Conservation (phyloP, 2,888 invertebrate genomes). For the Priocnemis perturbator region DNA sequence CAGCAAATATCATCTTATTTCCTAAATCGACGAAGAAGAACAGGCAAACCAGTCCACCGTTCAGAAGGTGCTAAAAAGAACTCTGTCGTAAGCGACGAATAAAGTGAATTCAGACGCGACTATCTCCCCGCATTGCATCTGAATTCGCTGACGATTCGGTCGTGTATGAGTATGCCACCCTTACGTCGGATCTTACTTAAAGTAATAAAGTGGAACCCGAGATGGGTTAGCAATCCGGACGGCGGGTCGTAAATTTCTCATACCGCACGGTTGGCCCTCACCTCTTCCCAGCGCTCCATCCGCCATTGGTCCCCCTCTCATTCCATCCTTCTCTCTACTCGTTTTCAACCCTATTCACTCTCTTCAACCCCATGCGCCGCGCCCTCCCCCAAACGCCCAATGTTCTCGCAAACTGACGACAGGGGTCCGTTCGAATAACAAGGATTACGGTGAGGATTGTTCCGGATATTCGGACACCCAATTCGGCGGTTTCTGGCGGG, state of each 20-base stretch:
- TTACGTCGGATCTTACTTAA: conserved; percentile 53
- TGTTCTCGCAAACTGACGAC: conserved; percentile 47
- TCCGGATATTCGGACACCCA: conserved; percentile 36
- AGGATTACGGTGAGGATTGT: conserved; percentile 52
- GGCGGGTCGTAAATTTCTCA: conserved; percentile 60
- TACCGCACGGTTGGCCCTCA: conserved; percentile 34
- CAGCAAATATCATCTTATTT: no score
- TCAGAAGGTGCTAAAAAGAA: no score
- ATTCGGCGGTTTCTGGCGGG: conserved; percentile 3
- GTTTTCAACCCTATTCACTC: conserved; percentile 36
- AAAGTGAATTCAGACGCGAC: no score
- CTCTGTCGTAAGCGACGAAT: no score
- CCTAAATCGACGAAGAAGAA: no score
- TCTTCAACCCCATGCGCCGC: conserved; percentile 20
- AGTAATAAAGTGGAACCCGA: conserved; percentile 63
- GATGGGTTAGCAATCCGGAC: conserved; percentile 58
- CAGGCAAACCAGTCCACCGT: no score
- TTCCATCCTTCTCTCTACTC: conserved; percentile 18
- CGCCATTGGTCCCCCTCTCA: conserved; percentile 8
- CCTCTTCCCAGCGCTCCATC: conserved; percentile 14
- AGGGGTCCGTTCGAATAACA: conserved; percentile 55
- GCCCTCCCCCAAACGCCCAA: background rate
- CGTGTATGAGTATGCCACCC: conserved; percentile 35
- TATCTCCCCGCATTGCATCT: background rate
- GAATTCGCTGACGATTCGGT: conserved; percentile 26